Evolutionary conservation across 2,113 vertebrate species (phyloP), one percentile per base, ranked within the genome.

Genomic region (Crocuta crocuta): DNA sequence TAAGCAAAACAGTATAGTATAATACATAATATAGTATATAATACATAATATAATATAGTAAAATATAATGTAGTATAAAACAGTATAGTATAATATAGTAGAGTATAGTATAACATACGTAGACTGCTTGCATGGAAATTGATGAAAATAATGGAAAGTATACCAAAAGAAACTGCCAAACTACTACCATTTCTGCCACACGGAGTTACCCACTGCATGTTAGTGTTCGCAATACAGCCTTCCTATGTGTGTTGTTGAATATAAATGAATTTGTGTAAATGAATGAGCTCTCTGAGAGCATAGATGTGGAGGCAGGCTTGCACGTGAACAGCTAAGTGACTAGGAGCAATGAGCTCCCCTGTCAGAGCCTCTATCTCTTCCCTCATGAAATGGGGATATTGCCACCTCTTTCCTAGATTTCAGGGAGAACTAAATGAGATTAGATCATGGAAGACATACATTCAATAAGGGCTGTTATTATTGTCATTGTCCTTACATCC

Each of bases 211-310:
- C 10, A 11, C 10, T 4, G 2, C 1, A 0, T 48, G 10, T 5
- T 17, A 2, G 9, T 43, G 31, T 7, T 31, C 70, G 4, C 17
- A 4, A 65, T 24, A 28, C n/a, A 8, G 1, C 3, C 15, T 45
- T n/a, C 8, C n/a, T 5, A 6, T 39, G 55, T 66, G 31, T 3
- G 0, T 5, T 58, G 83, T 50, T 85, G 35, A 66, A 4, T n/a
- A 58, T 6, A 28, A 26, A 28, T 45, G 43, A 0, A 24, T 43
- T 28, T 70, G 65, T n/a, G 3, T 21, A 11, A 13, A 2, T 16
- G 50, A 35, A 10, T 5, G 0, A 3, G 13, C n/a, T 65, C 26
- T 3, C 6, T 3, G 66, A 39, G 23, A 31, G 0, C 0, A 1
- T 58, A 19, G 11, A 5, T 9, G 19, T 83, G 19, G 33, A 8